Base-by-base conservation (phyloP, 2,888 invertebrate genomes). In the Cremastinae sp. region DNA sequence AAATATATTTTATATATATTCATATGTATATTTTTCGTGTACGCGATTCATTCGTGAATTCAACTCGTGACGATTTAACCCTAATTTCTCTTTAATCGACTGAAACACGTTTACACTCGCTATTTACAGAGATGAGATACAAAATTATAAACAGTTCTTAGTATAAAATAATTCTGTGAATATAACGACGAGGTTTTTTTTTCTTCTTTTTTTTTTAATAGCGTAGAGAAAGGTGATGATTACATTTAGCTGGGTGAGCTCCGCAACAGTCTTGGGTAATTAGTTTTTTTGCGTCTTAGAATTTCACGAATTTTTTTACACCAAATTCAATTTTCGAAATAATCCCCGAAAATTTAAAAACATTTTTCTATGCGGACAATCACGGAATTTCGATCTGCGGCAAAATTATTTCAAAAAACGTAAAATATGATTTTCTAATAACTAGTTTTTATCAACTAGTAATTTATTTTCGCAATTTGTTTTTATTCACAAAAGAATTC, bases 71-170 rank as follows among this genome's bases (percentile, higher is more conserved):
- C 39, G 4, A 43, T 56, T 22, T 55, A 16, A 49, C 37, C 58
- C 73, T 74, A 58, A 53, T 73, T 72, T 64, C 14, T 71, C 45
- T 14, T 64, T 62, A 47, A 55, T 14, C 9, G 20, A 9, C 12
- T 20, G n/a, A 66, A 62, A 72, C 62, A 73, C 72, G 59, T 64
- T 76, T 64, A 53, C 61, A 82, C 84, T 81, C 78, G 81, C 75
- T 88, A 88, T 88, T 86, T 88, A 88, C 87, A 88, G 83, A 85
- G 85, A 83, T 84, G 85, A 86, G 84, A 85, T 87, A 88, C 83
- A 87, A 88, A 88, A 87, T 88, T 87, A 88, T 88, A 85, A 87
- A 88, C 86, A 88, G 86, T 86, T 82, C 79, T 85, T 83, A 83
- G 85, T 87, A 87, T 78, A 86, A 87, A 87, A 87, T 87, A 86